Conservation (phyloP, 1,140 invertebrate genomes). For the Harpegnathos saltator region DNA sequence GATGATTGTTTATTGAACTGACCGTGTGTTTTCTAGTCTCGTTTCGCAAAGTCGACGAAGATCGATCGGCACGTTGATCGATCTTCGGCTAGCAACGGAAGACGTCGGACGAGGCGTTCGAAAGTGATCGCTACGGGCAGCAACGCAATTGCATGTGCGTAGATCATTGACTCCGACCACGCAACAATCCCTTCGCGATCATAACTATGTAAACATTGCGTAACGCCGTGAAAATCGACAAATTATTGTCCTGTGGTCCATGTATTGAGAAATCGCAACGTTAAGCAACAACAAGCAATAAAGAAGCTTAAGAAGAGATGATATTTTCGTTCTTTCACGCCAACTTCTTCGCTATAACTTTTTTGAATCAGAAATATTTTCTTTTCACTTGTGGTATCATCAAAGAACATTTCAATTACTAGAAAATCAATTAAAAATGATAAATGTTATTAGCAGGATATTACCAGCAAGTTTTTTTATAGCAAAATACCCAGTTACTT, state of each 20-base stretch:
- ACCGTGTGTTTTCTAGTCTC: background rate
- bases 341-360: background rate
- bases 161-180: conserved; percentile 82
- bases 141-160: conserved; percentile 71
- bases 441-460: too few species aligned
- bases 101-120: conserved; percentile 74
- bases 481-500: too few species aligned
- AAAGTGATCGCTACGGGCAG: conserved; percentile 78
- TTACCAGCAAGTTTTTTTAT: too few species aligned
- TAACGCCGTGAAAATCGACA: conserved; percentile 34
- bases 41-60: conserved; percentile 3
- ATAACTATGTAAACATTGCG: conserved; percentile 70
- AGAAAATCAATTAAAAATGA: too few species aligned
- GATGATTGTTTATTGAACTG: background rate
- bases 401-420: too few species aligned
- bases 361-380: too few species aligned
- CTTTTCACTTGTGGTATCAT: too few species aligned
- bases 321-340: background rate
- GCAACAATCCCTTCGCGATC: conserved; percentile 61
- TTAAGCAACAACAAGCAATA: conserved; percentile 3
- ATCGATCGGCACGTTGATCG: conserved; percentile 20
- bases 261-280: background rate
- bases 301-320: background rate
- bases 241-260: background rate
- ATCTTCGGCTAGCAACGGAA: conserved; percentile 45